Conservation (phyloP, 2,888 invertebrate species). For the Chymomyza fuscimana region DNA sequence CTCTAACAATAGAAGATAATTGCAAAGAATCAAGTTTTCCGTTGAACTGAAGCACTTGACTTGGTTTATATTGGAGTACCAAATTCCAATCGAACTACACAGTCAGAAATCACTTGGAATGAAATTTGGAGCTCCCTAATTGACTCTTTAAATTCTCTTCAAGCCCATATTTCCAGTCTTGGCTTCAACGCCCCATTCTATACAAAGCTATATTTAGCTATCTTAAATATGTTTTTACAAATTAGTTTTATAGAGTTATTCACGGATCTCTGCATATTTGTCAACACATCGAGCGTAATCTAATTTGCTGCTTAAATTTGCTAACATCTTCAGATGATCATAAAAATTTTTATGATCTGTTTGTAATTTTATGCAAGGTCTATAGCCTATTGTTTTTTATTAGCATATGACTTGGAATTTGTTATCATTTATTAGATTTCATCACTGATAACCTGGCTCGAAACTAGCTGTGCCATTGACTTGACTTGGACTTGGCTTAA, state of each 20-base stretch:
- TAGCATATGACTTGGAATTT: constrained; percentile 49
- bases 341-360: neutral
- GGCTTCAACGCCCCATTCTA: too few species aligned
- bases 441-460: constrained; percentile 44
- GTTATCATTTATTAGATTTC: constrained; percentile 56
- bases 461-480: neutral
- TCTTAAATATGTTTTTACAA: neutral
- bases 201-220: too few species aligned
- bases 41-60: too few species aligned
- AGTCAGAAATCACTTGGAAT: too few species aligned
- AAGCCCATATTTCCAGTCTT: too few species aligned
- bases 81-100: too few species aligned
- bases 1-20: too few species aligned
- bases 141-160: too few species aligned
- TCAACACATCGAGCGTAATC: neutral
- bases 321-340: neutral
- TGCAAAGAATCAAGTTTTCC: too few species aligned
- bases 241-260: neutral
- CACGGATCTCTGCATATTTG: neutral
- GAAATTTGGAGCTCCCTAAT: too few species aligned
- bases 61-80: too few species aligned
- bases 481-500: constrained; percentile 15
- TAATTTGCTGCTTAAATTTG: neutral
- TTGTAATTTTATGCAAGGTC: constrained; percentile 41
- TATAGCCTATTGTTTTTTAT: constrained; percentile 39